Percentiles rank a stretch among this genome's conserved stretches.
Evolutionary conservation across 2,888 invertebrate genomes (phyloP).

Genomic region (Epistrophella euchroma): DNA sequence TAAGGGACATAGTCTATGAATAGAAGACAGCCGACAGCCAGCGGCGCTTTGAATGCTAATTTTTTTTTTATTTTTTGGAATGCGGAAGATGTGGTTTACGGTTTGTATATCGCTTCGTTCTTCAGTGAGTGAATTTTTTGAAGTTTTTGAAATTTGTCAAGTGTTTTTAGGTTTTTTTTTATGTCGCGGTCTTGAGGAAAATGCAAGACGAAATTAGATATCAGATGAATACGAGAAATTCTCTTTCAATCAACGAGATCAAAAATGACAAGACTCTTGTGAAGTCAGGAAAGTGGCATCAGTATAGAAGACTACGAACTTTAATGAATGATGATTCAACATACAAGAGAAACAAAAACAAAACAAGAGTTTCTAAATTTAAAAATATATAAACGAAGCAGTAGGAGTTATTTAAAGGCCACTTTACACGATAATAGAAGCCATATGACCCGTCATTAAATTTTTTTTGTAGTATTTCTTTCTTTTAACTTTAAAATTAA

Average conservation of each 20-base stretch:
- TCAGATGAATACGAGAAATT: background rate
- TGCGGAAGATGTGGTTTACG: conserved; percentile 15
- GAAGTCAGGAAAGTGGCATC: background rate
- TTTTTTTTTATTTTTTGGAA: background rate
- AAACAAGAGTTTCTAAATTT: too few relatives aligned
- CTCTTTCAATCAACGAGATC: background rate
- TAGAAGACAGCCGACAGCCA: background rate
- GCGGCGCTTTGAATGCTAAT: conserved; percentile 16
- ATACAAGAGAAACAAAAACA: too few relatives aligned
- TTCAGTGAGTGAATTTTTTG: conserved; percentile 13
- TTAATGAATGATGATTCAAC: background rate
- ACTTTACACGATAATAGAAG: too few relatives aligned
- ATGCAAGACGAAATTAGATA: conserved; percentile 8
- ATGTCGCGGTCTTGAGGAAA: background rate
- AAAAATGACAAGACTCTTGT: background rate
- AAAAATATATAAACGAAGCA: too few relatives aligned
- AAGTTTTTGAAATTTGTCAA: conserved; percentile 15
- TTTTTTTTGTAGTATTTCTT: too few relatives aligned
- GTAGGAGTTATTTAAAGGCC: too few relatives aligned
- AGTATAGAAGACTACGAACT: background rate
- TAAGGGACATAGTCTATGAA: conserved; percentile 7
- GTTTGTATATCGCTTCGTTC: conserved; percentile 7
- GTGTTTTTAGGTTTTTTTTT: background rate
- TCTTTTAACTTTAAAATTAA: too few relatives aligned
- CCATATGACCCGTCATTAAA: too few relatives aligned